phyloP scores from a whole-genome alignment of 2,113 vertebrate species.

The Centropus bengalensis region DNA sequence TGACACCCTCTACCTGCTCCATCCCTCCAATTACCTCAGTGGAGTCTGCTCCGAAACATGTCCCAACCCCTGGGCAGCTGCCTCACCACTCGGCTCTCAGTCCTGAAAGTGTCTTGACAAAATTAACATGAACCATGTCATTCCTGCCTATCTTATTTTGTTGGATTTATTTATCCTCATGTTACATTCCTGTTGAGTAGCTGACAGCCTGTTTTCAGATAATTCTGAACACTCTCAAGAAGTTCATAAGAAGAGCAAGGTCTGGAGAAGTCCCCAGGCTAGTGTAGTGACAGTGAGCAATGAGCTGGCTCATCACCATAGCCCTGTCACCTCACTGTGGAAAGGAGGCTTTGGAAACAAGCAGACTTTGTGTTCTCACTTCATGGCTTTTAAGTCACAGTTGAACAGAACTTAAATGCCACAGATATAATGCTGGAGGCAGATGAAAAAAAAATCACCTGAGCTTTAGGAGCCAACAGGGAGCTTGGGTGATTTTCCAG shows the following conservation, averaged over 20 bases:
- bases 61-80: background rate
- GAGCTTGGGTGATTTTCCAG: background rate
- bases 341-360: background rate
- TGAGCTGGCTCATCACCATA: background rate
- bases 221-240: background rate
- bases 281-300: background rate
- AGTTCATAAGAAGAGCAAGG: background rate
- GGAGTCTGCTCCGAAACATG: background rate
- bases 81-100: background rate
- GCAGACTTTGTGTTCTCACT: background rate
- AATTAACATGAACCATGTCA: background rate
- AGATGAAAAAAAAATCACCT: background rate
- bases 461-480: background rate
- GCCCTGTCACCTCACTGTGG: background rate
- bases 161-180: background rate
- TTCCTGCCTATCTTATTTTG: background rate
- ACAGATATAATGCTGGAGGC: background rate
- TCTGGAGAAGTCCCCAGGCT: background rate
- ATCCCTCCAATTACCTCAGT: background rate
- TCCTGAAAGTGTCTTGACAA: background rate
- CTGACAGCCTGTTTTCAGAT: background rate
- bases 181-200: background rate
- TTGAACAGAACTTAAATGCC: background rate
- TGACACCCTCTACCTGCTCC: background rate
- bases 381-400: background rate